Conservation (phyloP, 1,140 invertebrate genomes). For the Piezodorus guildinii region DNA sequence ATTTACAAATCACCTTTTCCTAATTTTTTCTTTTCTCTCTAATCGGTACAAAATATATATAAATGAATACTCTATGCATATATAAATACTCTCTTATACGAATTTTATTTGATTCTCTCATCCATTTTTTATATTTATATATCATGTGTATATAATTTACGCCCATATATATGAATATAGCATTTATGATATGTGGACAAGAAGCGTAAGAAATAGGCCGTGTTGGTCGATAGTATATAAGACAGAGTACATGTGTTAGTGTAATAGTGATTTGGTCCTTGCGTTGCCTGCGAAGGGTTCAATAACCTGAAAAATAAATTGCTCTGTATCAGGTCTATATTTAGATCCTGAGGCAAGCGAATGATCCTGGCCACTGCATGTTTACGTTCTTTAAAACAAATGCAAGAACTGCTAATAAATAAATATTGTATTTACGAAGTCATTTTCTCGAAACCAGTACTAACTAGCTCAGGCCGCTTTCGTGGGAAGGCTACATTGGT, state of each 20-base stretch:
- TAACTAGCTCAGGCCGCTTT: too few relatives aligned
- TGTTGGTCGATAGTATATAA: conserved; percentile 14
- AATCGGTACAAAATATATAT: too few relatives aligned
- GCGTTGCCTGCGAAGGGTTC: conserved; percentile 16
- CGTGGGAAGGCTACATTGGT: too few relatives aligned
- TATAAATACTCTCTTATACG: conserved; percentile 7
- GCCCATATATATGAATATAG: conserved; percentile 4
- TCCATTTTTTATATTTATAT: too few relatives aligned
- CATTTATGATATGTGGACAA: conserved; percentile 22
- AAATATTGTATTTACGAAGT: too few relatives aligned
- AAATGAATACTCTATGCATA: background rate
- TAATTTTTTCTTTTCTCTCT: too few relatives aligned
- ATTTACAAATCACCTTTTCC: too few relatives aligned
- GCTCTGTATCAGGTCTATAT: background rate
- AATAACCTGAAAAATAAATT: conserved; percentile 8
- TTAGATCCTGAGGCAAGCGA: background rate
- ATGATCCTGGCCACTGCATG: too few relatives aligned
- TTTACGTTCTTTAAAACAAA: too few relatives aligned
- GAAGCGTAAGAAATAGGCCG: conserved; percentile 24
- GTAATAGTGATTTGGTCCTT: conserved; percentile 18
- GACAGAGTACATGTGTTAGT: conserved; percentile 1
- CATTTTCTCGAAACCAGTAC: too few relatives aligned
- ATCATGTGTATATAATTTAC: background rate
- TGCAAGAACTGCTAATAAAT: too few relatives aligned
- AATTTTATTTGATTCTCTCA: background rate